A percentile compares a stretch with the other conserved stretches of the same genome.
Conservation (phyloP, 2,888 invertebrate species). For the Leucoptera coffeella region DNA sequence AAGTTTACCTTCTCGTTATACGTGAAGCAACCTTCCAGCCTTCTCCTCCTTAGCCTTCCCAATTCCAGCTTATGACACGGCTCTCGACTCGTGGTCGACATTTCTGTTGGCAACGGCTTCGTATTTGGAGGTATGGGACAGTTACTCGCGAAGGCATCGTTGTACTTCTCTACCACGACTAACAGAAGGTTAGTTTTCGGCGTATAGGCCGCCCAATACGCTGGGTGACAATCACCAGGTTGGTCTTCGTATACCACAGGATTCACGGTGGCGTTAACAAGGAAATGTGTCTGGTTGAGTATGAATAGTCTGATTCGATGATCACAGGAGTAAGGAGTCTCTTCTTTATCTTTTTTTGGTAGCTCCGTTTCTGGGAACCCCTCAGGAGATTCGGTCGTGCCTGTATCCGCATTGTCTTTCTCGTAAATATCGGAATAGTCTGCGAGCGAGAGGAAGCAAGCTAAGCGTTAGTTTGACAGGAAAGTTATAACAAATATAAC, state of each 20-base stretch:
- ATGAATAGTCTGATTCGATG: slow-evolving; percentile 64
- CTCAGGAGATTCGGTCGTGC: slow-evolving; percentile 12
- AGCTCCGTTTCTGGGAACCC: slow-evolving; percentile 16
- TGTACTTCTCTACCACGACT: slow-evolving; percentile 57
- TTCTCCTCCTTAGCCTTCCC: slow-evolving; percentile 60
- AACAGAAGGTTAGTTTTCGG: slow-evolving; percentile 73
- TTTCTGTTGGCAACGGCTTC: slow-evolving; percentile 23
- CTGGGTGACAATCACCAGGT: slow-evolving; percentile 21
- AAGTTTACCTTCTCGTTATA: slow-evolving; percentile 65
- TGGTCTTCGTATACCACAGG: slow-evolving; percentile 21
- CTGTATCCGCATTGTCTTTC: slow-evolving; percentile 15
- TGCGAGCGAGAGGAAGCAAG: slow-evolving; percentile 14
- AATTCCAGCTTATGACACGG: slow-evolving; percentile 74
- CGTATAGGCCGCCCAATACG: slow-evolving; percentile 66
- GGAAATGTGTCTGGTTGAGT: slow-evolving; percentile 53
- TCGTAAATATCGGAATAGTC: slow-evolving; percentile 17
- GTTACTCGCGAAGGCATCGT: slow-evolving; percentile 10
- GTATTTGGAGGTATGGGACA: slow-evolving; percentile 61
- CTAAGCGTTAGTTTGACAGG: slow-evolving; percentile 30
- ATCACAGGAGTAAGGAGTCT: slow-evolving; percentile 61
- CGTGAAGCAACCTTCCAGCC: slow-evolving; percentile 70
- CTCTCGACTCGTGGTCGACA: slow-evolving; percentile 38
- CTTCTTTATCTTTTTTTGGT: slow-evolving; percentile 30
- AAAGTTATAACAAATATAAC: too few relatives aligned
- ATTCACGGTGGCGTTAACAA: slow-evolving; percentile 20